Base-by-base conservation (phyloP, 2,113 vertebrate genomes). In the Dicentrarchus labrax region DNA sequence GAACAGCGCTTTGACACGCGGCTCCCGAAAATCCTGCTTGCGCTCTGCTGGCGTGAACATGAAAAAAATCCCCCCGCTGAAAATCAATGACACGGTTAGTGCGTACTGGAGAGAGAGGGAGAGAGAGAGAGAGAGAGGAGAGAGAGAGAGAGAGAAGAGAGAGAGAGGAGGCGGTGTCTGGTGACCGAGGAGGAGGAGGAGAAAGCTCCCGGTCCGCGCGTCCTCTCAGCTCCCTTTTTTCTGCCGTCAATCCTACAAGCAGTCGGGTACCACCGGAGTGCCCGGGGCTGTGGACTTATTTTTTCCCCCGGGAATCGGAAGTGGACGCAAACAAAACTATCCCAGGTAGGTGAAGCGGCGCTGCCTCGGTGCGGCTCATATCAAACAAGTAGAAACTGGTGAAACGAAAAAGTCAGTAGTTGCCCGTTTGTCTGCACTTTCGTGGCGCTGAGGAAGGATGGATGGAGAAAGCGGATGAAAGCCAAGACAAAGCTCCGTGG, bases 241-340 rank as follows among this genome's bases (percentile, higher is more conserved):
- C 2, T 53, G 2, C 90, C 39, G 66, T 91, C 83, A 83, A 36
- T 59, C 72, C 79, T 81, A 60, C 61, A 6, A 78, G 68, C 83
- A 80, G 85, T 90, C 80, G 81, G 90, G 85, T 77, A 56, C 82
- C 84, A 62, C 79, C 79, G 84, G 88, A 87, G 90, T 80, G 71
- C 82, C 88, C 86, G 86, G 84, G 86, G 78, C 82, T 82, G 82
- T 89, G 91, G 93, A 93, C 80, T 93, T 92, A 91, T 87, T 88
- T 86, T 30, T 71, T 6, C 47, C 54, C 57, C 72, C 47, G 51
- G 82, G 79, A 83, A 57, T 84, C 77, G 43, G 64, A 79, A 78
- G 43, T 65, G 84, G 85, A 90, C 84, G 72, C 67, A 57, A 73
- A 60, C 78, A 10, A 17, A 86, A 85, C 71, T 82, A 47, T 78